phyloP scores from a whole-genome alignment of 1,140 invertebrate genomes.

The Drosophila ficusphila region DNA sequence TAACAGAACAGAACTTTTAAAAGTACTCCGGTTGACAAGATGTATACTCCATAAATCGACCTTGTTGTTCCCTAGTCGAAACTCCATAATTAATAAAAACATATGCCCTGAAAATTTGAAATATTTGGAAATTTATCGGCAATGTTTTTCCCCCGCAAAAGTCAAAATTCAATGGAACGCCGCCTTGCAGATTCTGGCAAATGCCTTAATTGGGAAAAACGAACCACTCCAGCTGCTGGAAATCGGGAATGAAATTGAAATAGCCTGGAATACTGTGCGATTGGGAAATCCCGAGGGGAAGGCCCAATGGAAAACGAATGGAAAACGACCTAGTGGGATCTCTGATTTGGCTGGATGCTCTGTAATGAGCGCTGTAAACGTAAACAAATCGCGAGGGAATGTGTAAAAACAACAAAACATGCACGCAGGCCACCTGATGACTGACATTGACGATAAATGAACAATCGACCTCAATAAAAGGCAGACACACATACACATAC shows the following conservation, averaged over 20 bases:
- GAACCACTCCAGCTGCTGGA: slow-evolving; percentile 2
- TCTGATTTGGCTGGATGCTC: slow-evolving; percentile 2
- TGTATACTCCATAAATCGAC: too few species aligned
- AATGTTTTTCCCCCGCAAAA: not conserved
- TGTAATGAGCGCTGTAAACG: slow-evolving; percentile 44
- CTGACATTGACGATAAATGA: slow-evolving; percentile 79
- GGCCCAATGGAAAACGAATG: too few species aligned
- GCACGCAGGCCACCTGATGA: slow-evolving; percentile 68
- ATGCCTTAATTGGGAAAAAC: not conserved
- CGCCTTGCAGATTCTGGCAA: slow-evolving; percentile 11
- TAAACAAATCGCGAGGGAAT: slow-evolving; percentile 59
- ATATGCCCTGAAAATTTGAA: too few species aligned
- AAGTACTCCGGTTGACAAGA: too few species aligned
- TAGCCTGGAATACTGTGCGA: not conserved
- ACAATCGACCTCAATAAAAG: slow-evolving; percentile 78
- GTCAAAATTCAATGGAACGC: not conserved
- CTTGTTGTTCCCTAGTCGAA: too few species aligned
- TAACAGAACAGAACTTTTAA: too few species aligned
- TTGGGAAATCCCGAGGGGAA: slow-evolving; percentile 19
- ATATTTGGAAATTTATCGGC: too few species aligned
- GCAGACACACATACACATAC: slow-evolving; percentile 24
- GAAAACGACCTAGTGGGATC: not conserved
- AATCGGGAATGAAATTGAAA: not conserved
- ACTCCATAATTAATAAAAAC: too few species aligned
- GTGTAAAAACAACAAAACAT: slow-evolving; percentile 74